Evolutionary conservation across 2,888 invertebrate species (phyloP), one percentile per base, ranked within the genome.

Genomic region (Agrilus cyanescens): DNA sequence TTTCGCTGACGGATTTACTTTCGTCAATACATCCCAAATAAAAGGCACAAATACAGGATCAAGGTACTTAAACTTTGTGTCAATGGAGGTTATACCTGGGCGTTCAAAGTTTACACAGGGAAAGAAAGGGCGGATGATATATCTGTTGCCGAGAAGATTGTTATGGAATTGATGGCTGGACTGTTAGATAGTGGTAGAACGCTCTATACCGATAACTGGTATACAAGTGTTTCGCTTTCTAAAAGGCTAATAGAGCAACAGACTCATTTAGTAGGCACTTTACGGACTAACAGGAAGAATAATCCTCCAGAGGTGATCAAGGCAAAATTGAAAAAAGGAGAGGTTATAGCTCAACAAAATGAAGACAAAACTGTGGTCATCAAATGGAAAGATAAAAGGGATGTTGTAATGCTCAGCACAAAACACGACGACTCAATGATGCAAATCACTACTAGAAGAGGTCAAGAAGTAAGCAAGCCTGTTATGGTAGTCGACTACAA

Each of bases 31-130:
- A 58, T 60, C 30, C 55, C 56, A 43, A 52, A 50, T 29, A 61
- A 59, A 46, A 37, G 49, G 12, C 56, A 58, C 40, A 53, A 53
- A 38, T 62, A 59, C 40, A 60, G 61, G 0, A 45, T 60, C 14
- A 58, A 62, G 48, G 16, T 62, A 25, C 59, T 58, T 40, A 57
- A 60, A 46, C 37, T 57, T n/a, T 60, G 61, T 43, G 50, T 53
- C 37, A 48, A 50, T 12, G 53, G 53, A 36, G 59, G 58, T 6
- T 59, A 55, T 40, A 56, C 52, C 8, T 53, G 34, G 30, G 38
- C 41, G 13, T 38, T 46, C 16, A 47, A 45, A 16, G 42, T 59
- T 40, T 57, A 58, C 16, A 30, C 37, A n/a, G 37, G 42, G 5
- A 42, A 43, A 15, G 32, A 20, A 14, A 29, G 14, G 16, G 29